These are phyloP conservation scores for Lepidocolaptes lacrymiger DNA, from an alignment of 2,797 vertebrate genomes.

Conservation along the genomic window DNA sequence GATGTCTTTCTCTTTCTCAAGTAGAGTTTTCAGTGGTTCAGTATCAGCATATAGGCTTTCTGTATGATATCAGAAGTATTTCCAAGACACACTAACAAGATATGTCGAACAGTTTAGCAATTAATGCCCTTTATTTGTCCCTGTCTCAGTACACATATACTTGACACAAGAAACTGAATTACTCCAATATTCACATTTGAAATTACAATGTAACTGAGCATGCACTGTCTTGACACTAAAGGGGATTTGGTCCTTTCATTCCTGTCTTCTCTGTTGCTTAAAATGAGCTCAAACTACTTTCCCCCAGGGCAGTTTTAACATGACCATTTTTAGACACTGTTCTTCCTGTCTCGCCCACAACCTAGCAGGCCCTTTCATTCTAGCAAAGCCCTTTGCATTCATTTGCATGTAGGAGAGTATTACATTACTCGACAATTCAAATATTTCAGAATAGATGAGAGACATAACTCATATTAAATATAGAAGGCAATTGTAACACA, in stretches of 20 bases:
- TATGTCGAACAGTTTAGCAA: not conserved
- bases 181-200: not conserved
- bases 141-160: not conserved
- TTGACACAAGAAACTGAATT: not conserved
- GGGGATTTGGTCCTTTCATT: not conserved
- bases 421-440: not conserved
- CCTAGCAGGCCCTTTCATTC: not conserved
- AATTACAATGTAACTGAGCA: not conserved
- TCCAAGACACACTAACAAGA: not conserved
- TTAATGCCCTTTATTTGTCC: not conserved
- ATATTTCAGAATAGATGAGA: not conserved
- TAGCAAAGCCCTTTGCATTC: not conserved
- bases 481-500: not conserved
- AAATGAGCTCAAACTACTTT: constrained; percentile 6
- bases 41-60: not conserved
- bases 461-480: not conserved
- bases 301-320: not conserved
- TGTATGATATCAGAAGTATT: not conserved
- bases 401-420: not conserved
- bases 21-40: not conserved
- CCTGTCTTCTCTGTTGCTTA: not conserved
- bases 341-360: not conserved
- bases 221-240: not conserved
- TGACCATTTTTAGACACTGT: not conserved
- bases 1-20: not conserved